Base-by-base conservation (phyloP, 2,113 vertebrate genomes). In the Macrotus californicus region DNA sequence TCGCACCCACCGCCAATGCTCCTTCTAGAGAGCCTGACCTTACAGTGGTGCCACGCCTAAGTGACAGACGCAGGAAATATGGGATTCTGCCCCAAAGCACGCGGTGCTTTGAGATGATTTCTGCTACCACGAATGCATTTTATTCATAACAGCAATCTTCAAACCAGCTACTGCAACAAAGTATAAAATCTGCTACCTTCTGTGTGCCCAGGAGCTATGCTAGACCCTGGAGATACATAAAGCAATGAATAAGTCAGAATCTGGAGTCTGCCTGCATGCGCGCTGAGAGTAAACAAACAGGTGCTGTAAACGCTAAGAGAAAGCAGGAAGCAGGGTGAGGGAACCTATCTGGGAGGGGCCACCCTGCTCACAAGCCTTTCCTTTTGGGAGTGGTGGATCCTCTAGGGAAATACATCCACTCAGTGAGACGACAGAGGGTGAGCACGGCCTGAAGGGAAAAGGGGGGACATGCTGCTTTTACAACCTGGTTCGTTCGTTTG, bases 121-220 rank as follows among this genome's bases (percentile, higher is more conserved):
- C 75, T 87, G 61, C 64, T 52, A 14, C 70, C 64, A 89, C n/a
- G 14, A 86, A 43, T 50, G 39, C 67, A 88, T 59, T 89, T 89
- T 87, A 72, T 69, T 80, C 90, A 84, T 79, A 86, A 84, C 34
- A 95, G 70, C 85, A 92, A 92, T 85, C 21, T 24, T 69, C 54
- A 92, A 91, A 83, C 73, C 77, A 76, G 43, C 61, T 18, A 91
- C 66, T 4, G 16, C 64, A 83, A 93, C 77, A 56, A 96, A 84
- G 81, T 34, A 72, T 41, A 86, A 91, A 95, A 80, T 29, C 66
- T 91, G 39, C 43, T 56, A 70, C 91, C 73, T 96, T 64, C 89
- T 41, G 9, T 5, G 50, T 83, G 73, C 91, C 82, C 88, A 75
- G 43, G 64, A 83, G 89, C 67, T 75, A 66, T 7, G 81, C 66